Base-by-base conservation (phyloP, 37 sponge, comb jelly and placozoan species). In the Ephydatia muelleri region DNA sequence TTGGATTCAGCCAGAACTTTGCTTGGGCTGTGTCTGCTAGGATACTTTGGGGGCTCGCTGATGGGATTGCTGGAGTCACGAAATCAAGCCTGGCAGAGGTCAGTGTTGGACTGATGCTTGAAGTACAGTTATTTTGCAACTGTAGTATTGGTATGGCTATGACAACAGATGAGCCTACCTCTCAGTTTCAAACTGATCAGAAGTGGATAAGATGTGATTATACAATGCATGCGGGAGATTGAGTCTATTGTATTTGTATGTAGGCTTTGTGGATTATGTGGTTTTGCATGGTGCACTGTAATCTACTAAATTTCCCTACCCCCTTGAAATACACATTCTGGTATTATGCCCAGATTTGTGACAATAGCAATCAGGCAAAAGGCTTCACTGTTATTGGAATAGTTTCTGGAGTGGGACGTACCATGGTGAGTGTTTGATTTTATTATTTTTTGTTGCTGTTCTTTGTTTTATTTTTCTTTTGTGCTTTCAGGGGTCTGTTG, bases 81-180 rank as follows among this genome's bases (percentile, higher is more conserved):
- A 96, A 93, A 67, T 93, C 96, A 8, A 93, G 93, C 76, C 79
- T 96, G 27, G 88, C 96, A 33, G 96, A 96, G 84, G 95, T 94
- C 22, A 33, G 82, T 49, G 43, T 43, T 43, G 6, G 43, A 3
- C 3, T 43, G 43, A 6, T 43, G 43, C 43, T 43, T 43, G 3
- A 43, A 9, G 43, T 3, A 43, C 43, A 43, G 43, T 9, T 43
- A 43, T 43, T 6, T 43, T n/a, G n/a, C n/a, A n/a, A n/a, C n/a
- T n/a, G n/a, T n/a, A n/a, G n/a, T n/a, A 2, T 76, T 35, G 28
- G 34, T 64, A 31, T 39, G 37, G 33, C 12, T 28, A 67, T 14
- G 66, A 29, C 13, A 9, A 34, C 39, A 32, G 36, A 76, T 30
- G 8, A 76, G 16, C 39, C 16, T 76, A 76, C 37, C 67, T 23